Percentiles rank a stretch among this genome's conserved stretches.
Conservation (phyloP, 2,113 vertebrate genomes). For the Panurus biarmicus region DNA sequence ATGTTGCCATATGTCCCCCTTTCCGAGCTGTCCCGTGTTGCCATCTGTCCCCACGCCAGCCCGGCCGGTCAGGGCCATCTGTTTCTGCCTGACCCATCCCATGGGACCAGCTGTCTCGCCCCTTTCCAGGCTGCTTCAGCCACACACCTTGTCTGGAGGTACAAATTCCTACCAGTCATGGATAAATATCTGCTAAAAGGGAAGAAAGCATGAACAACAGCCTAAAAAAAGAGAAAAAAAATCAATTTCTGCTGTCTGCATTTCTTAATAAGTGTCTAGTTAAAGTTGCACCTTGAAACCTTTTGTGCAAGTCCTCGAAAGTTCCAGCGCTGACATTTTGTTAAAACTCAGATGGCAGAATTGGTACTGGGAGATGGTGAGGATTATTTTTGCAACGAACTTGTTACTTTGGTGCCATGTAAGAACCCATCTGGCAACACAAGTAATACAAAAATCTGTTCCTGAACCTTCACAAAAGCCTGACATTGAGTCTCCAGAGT, state of each 20-base stretch:
- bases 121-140: not conserved
- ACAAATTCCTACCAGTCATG: not conserved
- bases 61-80: slow-evolving; percentile 1
- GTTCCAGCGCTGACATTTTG: rapidly evolving
- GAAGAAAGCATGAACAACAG: not conserved
- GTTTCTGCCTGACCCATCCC: slow-evolving; percentile 15
- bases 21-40: slow-evolving; percentile 1
- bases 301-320: not conserved
- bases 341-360: not conserved
- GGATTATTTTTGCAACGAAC: not conserved
- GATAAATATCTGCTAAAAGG: not conserved
- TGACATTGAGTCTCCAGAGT: not conserved
- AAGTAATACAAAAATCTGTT: not conserved
- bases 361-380: not conserved
- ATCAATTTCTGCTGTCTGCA: not conserved
- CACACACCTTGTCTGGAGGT: slow-evolving; percentile 43
- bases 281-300: not conserved
- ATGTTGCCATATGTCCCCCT: slow-evolving; percentile 56
- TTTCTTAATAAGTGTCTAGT: not conserved
- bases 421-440: not conserved
- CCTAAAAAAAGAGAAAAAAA: not conserved
- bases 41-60: slow-evolving; percentile 53
- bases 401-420: not conserved
- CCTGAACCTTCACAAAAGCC: not conserved
- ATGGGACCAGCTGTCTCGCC: slow-evolving; percentile 1